Evolutionary conservation across 2,113 vertebrate genomes (phyloP).

Genomic region (Theristicus caerulescens): DNA sequence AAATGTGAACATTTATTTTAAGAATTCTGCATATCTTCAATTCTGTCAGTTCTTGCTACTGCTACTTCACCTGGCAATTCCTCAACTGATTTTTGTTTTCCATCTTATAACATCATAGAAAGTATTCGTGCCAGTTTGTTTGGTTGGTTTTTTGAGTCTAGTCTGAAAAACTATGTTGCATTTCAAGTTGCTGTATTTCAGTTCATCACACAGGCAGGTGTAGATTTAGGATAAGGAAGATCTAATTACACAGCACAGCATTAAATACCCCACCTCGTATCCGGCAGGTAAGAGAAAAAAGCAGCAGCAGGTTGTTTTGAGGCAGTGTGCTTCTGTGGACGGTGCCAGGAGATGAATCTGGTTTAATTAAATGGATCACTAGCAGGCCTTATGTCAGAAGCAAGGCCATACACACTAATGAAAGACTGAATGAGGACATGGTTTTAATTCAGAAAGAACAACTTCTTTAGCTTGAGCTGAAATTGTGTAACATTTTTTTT

Average conservation of each 20-base stretch:
- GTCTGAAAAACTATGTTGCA: background rate
- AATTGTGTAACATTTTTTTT: background rate
- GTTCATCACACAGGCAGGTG: background rate
- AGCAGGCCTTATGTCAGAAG: background rate
- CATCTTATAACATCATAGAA: background rate
- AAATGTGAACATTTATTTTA: slow-evolving; percentile 8
- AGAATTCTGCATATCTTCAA: background rate
- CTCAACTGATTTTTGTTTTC: background rate
- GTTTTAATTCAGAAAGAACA: background rate
- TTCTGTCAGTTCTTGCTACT: background rate
- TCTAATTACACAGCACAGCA: background rate
- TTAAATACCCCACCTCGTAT: background rate
- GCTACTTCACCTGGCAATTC: background rate
- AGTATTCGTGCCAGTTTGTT: background rate
- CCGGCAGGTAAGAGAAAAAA: background rate
- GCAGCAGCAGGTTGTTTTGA: background rate
- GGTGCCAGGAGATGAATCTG: background rate
- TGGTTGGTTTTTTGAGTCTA: no score
- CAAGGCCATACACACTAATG: background rate
- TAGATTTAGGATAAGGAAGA: background rate
- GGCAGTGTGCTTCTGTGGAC: background rate
- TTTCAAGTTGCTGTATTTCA: background rate
- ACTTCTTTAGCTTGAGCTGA: background rate
- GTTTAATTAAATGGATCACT: background rate
- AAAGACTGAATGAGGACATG: background rate